Evolutionary conservation across 2,113 vertebrate genomes (phyloP), one percentile per base, ranked within the genome.

Genomic region (Brachyhypopomus gauderio): DNA sequence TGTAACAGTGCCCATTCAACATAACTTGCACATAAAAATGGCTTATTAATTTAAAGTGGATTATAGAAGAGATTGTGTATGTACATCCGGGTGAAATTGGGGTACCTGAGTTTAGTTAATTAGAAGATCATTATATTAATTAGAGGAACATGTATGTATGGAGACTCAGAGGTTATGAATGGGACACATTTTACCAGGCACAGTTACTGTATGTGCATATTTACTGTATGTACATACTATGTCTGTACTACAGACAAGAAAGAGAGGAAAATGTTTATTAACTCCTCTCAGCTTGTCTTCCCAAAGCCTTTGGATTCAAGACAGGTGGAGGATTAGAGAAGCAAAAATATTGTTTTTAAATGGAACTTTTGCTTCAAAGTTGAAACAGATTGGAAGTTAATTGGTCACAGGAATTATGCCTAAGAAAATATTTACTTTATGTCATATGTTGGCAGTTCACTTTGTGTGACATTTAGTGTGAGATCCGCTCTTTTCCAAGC

Each of bases 381-480:
- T 81, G 70, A 86, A 86, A 86, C 81, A 86, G 85, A 86, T 86
- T 83, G 85, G 56, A 83, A 80, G 85, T 83, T 86, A 86, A 86
- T 86, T 86, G 81, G 85, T 80, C 81, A 62, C 85, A 86, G 79
- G 85, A 86, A 81, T 84, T 80, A 83, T 81, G 83, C 66, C 77
- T 80, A 72, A 79, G 83, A 88, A 86, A 84, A 88, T 77, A 84
- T 86, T 87, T 84, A 86, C 75, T 82, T 87, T 71, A 86, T 79
- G 80, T 87, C 82, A 86, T 85, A 84, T 86, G 86, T 80, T 87
- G 86, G 84, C 82, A 87, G 74, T 86, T 84, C 74, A 82, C 78
- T 77, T 83, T 60, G 80, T 85, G 85, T 87, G 83, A 87, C 83
- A 85, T 87, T 78, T 84, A 85, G 73, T 74, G 85, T 77, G 83